Percentiles rank a stretch among this genome's conserved stretches.
Evolutionary conservation across 2,797 vertebrate genomes (phyloP).

Genomic region (Chromobotia macracanthus): DNA sequence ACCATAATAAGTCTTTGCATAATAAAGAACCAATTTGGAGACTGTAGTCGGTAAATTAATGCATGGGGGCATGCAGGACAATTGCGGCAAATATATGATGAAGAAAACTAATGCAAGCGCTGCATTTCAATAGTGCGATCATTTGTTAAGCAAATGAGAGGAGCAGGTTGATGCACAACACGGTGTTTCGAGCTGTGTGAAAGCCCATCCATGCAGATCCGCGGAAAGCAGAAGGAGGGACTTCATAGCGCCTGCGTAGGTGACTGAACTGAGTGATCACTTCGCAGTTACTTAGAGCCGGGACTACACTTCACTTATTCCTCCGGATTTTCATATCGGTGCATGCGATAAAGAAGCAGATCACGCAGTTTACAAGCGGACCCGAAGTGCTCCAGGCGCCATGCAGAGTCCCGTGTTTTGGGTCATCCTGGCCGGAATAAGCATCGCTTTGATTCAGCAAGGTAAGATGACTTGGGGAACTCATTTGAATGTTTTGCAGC

Average conservation of each 20-base stretch:
- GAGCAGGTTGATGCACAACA: conserved; percentile 48
- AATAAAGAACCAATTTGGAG: not conserved
- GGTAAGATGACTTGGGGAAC: conserved; percentile 64
- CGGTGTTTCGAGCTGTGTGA: conserved; percentile 39
- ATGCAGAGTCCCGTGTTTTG: conserved; percentile 80
- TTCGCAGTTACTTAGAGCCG: conserved; percentile 64
- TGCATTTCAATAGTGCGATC: conserved; percentile 16
- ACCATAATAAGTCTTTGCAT: conserved; percentile 4
- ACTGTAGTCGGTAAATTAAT: not conserved
- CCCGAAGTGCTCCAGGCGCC: conserved; percentile 34
- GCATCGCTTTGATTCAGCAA: conserved; percentile 79
- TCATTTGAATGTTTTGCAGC: conserved; percentile 9
- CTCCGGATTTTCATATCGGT: conserved; percentile 69
- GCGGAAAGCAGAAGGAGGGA: conserved; percentile 69
- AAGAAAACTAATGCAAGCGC: not conserved
- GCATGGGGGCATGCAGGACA: not conserved
- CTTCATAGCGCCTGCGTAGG: conserved; percentile 67
- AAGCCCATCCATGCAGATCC: conserved; percentile 55
- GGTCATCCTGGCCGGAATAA: conserved; percentile 76
- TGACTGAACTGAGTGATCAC: conserved; percentile 63
- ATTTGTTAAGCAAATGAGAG: conserved; percentile 9
- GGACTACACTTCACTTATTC: conserved; percentile 65
- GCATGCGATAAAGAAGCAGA: conserved; percentile 46
- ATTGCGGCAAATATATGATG: not conserved
- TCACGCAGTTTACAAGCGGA: conserved; percentile 14